phyloP scores from a whole-genome alignment of 2,888 invertebrate species.

The Griposia aprilina region DNA sequence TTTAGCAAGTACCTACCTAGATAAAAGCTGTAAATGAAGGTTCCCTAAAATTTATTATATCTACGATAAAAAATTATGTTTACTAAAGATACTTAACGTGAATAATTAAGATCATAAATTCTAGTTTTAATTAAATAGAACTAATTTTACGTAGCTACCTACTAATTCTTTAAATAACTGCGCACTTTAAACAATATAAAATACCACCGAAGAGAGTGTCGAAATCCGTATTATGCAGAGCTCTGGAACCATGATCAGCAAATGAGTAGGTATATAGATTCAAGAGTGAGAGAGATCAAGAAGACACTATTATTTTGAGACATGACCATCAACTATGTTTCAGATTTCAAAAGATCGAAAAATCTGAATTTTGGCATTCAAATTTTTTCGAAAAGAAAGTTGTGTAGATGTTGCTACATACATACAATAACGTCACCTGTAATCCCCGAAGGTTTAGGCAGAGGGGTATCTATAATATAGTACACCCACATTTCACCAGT shows the following conservation, averaged over 20 bases:
- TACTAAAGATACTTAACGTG: conserved; percentile 56
- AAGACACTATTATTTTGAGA: too few relatives aligned
- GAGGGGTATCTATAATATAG: too few relatives aligned
- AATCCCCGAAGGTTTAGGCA: too few relatives aligned
- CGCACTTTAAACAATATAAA: conserved; percentile 12
- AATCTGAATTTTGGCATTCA: background rate
- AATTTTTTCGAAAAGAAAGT: too few relatives aligned
- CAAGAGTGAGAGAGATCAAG: background rate
- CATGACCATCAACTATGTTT: background rate
- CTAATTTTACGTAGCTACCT: conserved; percentile 20
- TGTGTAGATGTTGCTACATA: too few relatives aligned
- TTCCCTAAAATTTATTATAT: conserved; percentile 48
- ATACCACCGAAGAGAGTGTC: background rate
- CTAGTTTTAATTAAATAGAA: conserved; percentile 61
- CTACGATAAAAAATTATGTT: conserved; percentile 57
- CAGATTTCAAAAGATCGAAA: background rate
- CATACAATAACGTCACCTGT: too few relatives aligned
- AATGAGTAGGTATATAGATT: background rate
- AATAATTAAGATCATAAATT: conserved; percentile 63
- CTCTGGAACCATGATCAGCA: background rate
- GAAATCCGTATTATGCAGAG: background rate
- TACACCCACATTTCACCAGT: too few relatives aligned
- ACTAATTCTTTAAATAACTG: conserved; percentile 24
- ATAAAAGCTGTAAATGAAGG: conserved; percentile 32
- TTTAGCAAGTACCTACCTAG: conserved; percentile 6